Conservation (phyloP, 1,140 invertebrate genomes). For the Phymorhynchus buccinoides region DNA sequence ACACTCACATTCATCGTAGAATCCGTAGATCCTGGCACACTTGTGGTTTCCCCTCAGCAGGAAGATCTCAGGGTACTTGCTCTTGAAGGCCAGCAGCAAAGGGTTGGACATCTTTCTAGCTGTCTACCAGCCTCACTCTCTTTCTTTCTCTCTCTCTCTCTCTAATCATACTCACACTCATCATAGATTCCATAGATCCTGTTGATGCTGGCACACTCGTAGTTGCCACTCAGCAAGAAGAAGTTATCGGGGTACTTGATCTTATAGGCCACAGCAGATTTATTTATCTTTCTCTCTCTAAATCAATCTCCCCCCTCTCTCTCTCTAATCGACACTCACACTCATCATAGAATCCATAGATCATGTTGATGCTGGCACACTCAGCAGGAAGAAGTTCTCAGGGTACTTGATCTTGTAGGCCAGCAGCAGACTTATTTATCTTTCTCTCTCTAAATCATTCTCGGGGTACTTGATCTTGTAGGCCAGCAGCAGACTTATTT, state of each 20-base stretch:
- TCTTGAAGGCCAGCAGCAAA: constrained; percentile 94
- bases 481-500: constrained; percentile 85
- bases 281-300: too few relatives aligned
- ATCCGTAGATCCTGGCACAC: constrained; percentile 78
- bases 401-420: constrained; percentile 99
- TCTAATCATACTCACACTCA: constrained; percentile 81
- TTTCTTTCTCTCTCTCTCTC: too few relatives aligned
- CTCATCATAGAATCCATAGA: constrained; percentile 80
- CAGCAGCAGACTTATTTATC: constrained; percentile 79
- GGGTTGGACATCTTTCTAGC: too few relatives aligned
- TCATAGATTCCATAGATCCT: too few relatives aligned
- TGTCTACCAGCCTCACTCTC: too few relatives aligned
- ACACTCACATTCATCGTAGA: constrained; percentile 79
- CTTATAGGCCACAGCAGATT: too few relatives aligned
- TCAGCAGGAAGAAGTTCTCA: constrained; percentile 91
- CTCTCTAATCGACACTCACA: too few relatives aligned
- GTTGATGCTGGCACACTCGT: too few relatives aligned
- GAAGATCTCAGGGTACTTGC: constrained; percentile 96
- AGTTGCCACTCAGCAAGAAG: too few relatives aligned
- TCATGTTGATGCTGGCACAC: constrained; percentile 79
- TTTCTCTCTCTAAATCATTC: too few relatives aligned
- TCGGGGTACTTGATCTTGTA: constrained; percentile 99
- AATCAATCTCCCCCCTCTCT: too few relatives aligned
- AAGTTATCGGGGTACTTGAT: too few relatives aligned
- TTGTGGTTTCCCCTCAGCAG: constrained; percentile 82